Base-by-base conservation (phyloP, 2,797 vertebrate genomes). In the Microhierax caerulescens region DNA sequence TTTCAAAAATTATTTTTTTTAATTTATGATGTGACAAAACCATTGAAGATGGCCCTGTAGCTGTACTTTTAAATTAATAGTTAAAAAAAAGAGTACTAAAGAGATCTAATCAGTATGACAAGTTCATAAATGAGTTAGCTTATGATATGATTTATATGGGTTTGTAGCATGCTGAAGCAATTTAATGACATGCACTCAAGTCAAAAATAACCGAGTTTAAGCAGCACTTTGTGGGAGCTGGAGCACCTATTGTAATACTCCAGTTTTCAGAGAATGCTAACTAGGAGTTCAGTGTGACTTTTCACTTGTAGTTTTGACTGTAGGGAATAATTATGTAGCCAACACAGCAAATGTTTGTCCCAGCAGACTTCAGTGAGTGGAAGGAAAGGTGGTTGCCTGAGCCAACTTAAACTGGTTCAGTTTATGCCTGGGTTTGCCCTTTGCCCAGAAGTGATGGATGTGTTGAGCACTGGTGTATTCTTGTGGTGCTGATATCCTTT, bases 21-120 rank as follows among this genome's bases (percentile, higher is more conserved):
- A 43, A 43, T 43, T 43, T 43, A 43, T 43, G 43, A 43, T 43
- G 43, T 43, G 53, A 91, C 81, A 85, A 96, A 96, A 80, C 47
- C 32, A 54, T 47, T 17, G 25, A 82, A 85, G 32, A 77, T 78
- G 37, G 43, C 16, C 61, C 16, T 85, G 25, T 92, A 87, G 90
- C 75, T 47, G 7, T 39, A 7, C 21, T 73, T 96, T 89, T 51
- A 95, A 76, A 93, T 69, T 7, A 45, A 18, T 37, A 45, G 64
- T 78, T 78, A 89, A 89, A 96, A 94, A 95, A 50, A 70, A 87
- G 94, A 95, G 64, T 57, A 63, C 41, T 80, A 16, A 95, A 69
- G 24, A 56, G 76, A 32, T 21, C 14, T 90, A 72, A 90, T 90
- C 92, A 91, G 90, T 69, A 89, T 19, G 54, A 43, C 56, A 75